Evolutionary conservation across 2,113 vertebrate species (phyloP), one percentile per base, ranked within the genome.

Genomic region (Atherinomorus stipes): DNA sequence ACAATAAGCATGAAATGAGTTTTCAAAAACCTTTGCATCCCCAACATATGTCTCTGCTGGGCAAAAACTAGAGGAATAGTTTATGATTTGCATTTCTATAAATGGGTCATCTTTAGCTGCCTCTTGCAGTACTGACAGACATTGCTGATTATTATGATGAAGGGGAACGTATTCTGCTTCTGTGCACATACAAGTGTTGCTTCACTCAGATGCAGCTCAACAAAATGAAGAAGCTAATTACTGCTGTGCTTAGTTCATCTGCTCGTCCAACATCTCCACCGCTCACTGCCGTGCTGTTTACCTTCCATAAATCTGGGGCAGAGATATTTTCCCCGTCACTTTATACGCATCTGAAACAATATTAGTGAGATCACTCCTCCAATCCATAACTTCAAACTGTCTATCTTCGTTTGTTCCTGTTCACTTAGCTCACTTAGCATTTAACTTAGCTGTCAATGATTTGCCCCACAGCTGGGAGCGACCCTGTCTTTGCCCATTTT

Each of bases 1-100:
- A 91, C 88, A 88, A 74, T 68, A 63, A 64, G 72, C 76, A 87
- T 84, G 78, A 88, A 88, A 86, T 87, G 74, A 84, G 81, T 81
- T 86, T 63, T 51, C 50, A 54, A 18, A 76, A 85, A 78, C 60
- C 78, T 87, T 86, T 83, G 67, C 56, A 60, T 74, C 60, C 38
- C 25, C n/a, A 74, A 83, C 78, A 77, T 66, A 70, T 70, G 62
- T 72, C 65, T 81, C 83, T 15, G 1, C 62, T 56, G 74, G 67
- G 67, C 5, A 44, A 69, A 54, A 67, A 71, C 38, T 45, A 21
- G 62, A 68, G 57, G 31, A 82, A 73, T 62, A 64, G 74, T 78
- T 73, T 68, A 62, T 82, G 54, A 31, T 54, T 67, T 66, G 75
- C 44, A 58, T 78, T 66, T 53, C 65, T 42, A 66, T 42, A 53